phyloP scores from a whole-genome alignment of 2,797 vertebrate genomes.

The Peromyscus melanophrys region DNA sequence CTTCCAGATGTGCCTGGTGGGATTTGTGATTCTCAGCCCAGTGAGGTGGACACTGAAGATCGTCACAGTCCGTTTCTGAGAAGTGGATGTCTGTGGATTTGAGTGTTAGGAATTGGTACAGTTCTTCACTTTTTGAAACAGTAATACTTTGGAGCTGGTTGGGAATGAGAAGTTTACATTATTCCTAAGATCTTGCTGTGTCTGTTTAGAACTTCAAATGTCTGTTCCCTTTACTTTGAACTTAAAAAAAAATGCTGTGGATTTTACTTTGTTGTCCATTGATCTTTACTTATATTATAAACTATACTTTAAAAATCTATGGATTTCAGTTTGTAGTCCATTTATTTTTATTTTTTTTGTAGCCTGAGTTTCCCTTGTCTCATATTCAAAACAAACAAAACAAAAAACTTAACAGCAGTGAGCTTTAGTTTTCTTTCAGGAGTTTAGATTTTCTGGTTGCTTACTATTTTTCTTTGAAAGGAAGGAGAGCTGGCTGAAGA shows the following conservation, averaged over 20 bases:
- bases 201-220: conserved; percentile 44
- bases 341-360: conserved; percentile 31
- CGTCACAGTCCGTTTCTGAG: neutral
- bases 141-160: neutral
- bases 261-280: neutral
- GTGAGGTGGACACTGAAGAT: neutral
- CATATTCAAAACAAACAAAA: neutral
- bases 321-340: neutral
- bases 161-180: conserved; percentile 1
- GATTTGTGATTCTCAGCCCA: neutral
- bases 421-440: neutral
- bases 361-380: neutral
- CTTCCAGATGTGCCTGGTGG: neutral
- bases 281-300: neutral
- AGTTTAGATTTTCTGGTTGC: neutral
- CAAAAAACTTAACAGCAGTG: neutral
- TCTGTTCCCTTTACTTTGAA: conserved; percentile 52
- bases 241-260: neutral
- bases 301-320: neutral
- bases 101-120: conserved; percentile 47
- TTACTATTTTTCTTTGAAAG: conserved; percentile 14
- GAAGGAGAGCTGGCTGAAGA: conserved; percentile 61
- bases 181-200: neutral
- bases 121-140: conserved; percentile 36
- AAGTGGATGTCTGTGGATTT: neutral